phyloP scores from a whole-genome alignment of 2,797 vertebrate genomes.

The Tauraco hartlaubi region DNA sequence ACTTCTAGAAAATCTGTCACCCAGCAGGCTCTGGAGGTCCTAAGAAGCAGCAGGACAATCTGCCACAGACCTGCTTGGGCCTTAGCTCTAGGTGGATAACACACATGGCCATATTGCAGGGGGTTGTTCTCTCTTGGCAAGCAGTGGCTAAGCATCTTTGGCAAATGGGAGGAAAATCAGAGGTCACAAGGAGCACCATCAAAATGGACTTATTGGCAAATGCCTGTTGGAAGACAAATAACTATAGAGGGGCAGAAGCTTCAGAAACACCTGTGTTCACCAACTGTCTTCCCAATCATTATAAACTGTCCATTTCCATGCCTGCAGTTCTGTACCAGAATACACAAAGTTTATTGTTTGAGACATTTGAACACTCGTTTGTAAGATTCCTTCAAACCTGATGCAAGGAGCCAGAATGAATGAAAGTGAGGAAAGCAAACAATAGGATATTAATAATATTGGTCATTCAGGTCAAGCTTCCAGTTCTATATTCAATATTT shows the following conservation, averaged over 20 bases:
- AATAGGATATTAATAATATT: background rate
- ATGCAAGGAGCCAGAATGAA: background rate
- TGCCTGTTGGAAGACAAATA: constrained; percentile 8
- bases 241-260: background rate
- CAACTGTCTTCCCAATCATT: background rate
- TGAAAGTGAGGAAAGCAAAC: background rate
- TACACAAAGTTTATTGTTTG: background rate
- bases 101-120: background rate
- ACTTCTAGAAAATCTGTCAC: constrained; percentile 51
- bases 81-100: background rate
- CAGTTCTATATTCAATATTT: background rate
- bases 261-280: background rate
- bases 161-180: background rate
- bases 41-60: constrained; percentile 60
- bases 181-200: background rate
- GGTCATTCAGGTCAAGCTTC: background rate
- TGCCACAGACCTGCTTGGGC: constrained; percentile 46
- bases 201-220: constrained; percentile 3
- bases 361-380: background rate
- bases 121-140: constrained; percentile 23
- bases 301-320: constrained; percentile 6
- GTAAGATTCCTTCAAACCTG: background rate
- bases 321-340: background rate
- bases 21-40: constrained; percentile 43
- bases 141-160: background rate